Conservation (phyloP, 2,113 vertebrate species). For the Pan troglodytes region NHGRI_mPanTro3-v2.1_pri NC_072413.2:90210501-90211000, state of each 20-base stretch:
- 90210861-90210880: no score
- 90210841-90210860: no score
- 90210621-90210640: neutral
- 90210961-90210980: no score
- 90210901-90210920: no score
- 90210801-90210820: no score
- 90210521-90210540: neutral
- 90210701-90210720: neutral
- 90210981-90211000: no score
- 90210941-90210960: no score
- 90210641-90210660: neutral
- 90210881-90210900: no score
- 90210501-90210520: neutral
- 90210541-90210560: neutral
- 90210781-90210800: no score
- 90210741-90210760: neutral
- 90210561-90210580: neutral
- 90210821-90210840: no score
- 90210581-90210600: neutral
- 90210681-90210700: fast-evolving
- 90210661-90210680: neutral
- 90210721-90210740: neutral
- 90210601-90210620: fast-evolving
- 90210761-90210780: no score
- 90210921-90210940: no score